Conservation (phyloP, 2,888 invertebrate species). For the Thumatha senex region DNA sequence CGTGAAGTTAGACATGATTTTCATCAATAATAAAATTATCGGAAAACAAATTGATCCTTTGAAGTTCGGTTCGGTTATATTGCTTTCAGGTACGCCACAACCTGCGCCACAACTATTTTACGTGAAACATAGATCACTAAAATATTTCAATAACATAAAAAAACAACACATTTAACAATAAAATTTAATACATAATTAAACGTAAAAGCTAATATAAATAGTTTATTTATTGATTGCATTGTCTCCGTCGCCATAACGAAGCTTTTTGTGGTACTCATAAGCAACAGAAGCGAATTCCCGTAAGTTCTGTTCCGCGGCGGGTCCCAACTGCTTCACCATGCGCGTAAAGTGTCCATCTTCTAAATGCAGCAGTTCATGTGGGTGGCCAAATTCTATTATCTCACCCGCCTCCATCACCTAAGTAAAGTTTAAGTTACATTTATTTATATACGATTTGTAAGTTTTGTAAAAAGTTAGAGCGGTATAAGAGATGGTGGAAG, state of each 20-base stretch:
- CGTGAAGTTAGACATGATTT: too few species aligned
- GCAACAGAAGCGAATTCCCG: conserved; percentile 67
- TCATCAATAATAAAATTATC: too few species aligned
- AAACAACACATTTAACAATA: too few species aligned
- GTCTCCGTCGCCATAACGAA: background rate
- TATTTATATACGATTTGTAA: too few species aligned
- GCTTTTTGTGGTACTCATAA: conserved; percentile 52
- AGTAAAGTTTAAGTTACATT: background rate
- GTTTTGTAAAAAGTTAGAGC: too few species aligned
- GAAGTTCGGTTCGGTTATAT: too few species aligned
- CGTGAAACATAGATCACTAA: background rate
- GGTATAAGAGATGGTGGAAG: too few species aligned
- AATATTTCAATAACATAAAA: too few species aligned
- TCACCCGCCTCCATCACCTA: conserved; percentile 85
- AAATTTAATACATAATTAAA: too few species aligned
- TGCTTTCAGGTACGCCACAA: too few species aligned
- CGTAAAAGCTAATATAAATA: background rate
- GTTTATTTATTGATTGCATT: background rate
- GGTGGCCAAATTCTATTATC: conserved; percentile 88
- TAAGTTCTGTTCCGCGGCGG: conserved; percentile 70
- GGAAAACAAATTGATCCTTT: too few species aligned
- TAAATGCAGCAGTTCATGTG: conserved; percentile 84
- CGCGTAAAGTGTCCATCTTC: conserved; percentile 81
- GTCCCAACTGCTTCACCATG: conserved; percentile 86
- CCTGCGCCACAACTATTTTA: too few species aligned